Conservation (phyloP, 2,797 vertebrate species). For the Takifugu rubripes region DNA sequence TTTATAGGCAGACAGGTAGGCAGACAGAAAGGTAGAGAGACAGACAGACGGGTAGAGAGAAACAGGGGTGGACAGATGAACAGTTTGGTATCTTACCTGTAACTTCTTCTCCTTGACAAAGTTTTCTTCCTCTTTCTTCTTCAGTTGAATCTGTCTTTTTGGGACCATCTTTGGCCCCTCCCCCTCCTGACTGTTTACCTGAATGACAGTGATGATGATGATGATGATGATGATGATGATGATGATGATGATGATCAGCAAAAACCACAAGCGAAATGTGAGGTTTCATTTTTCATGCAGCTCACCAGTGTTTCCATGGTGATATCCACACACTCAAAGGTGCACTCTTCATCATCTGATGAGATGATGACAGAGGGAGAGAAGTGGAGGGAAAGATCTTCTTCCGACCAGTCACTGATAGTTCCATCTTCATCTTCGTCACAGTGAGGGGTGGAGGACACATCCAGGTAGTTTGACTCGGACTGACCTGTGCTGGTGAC, state of each 20-base stretch:
- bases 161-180: constrained; percentile 80
- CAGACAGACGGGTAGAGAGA: background rate
- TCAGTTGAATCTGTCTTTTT: constrained; percentile 87
- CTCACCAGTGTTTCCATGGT: constrained; percentile 70
- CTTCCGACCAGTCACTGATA: constrained; percentile 63
- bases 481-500: constrained; percentile 11
- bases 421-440: constrained; percentile 49
- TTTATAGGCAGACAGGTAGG: constrained; percentile 10
- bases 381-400: constrained; percentile 64
- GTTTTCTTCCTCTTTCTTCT: constrained; percentile 61
- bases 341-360: constrained; percentile 53
- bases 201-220: background rate
- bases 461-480: constrained; percentile 60
- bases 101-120: constrained; percentile 7
- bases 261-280: background rate
- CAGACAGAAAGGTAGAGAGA: background rate
- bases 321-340: constrained; percentile 81
- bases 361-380: constrained; percentile 47
- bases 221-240: too few relatives aligned
- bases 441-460: constrained; percentile 58
- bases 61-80: background rate
- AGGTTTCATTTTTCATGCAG: background rate
- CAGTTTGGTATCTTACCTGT: background rate
- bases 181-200: constrained; percentile 56
- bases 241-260: too few relatives aligned